These are phyloP conservation scores for Pangasianodon hypophthalmus DNA, from an alignment of 2,113 vertebrate genomes.

Conservation along the genomic window DNA sequence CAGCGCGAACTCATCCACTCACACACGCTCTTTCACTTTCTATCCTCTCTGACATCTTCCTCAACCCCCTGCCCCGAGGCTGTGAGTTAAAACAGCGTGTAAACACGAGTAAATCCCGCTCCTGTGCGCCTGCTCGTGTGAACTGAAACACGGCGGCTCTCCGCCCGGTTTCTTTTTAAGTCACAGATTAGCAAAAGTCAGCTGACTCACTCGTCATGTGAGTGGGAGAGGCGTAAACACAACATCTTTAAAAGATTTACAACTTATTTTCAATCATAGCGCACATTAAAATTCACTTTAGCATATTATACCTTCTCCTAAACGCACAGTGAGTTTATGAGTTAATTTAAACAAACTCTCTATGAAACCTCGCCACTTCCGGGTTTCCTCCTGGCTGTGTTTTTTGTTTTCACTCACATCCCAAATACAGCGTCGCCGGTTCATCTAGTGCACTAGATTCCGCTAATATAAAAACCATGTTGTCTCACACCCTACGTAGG, in stretches of 20 bases:
- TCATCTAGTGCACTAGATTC: not conserved
- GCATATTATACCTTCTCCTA: not conserved
- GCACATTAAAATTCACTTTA: not conserved
- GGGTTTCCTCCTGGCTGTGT: not conserved
- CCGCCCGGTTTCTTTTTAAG: constrained; percentile 9
- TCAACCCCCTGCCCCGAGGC: not conserved
- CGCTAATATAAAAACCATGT: not conserved
- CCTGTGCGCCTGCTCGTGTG: not conserved
- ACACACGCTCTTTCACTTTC: not conserved
- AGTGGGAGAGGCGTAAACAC: not conserved
- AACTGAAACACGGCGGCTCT: too few relatives aligned
- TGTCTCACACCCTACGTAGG: not conserved
- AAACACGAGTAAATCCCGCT: not conserved
- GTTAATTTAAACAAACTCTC: not conserved
- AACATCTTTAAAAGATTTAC: too few relatives aligned
- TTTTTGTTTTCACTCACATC: not conserved
- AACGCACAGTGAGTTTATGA: not conserved
- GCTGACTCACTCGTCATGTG: not conserved
- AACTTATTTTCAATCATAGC: not conserved
- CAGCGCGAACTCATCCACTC: not conserved
- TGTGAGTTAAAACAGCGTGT: not conserved
- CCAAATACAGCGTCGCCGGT: not conserved
- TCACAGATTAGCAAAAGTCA: not conserved
- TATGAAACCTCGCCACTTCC: not conserved
- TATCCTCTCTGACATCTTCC: not conserved